Percentiles rank a stretch among this genome's conserved stretches.
Conservation (phyloP, 2,113 vertebrate species). For the Ursus arctos region DNA sequence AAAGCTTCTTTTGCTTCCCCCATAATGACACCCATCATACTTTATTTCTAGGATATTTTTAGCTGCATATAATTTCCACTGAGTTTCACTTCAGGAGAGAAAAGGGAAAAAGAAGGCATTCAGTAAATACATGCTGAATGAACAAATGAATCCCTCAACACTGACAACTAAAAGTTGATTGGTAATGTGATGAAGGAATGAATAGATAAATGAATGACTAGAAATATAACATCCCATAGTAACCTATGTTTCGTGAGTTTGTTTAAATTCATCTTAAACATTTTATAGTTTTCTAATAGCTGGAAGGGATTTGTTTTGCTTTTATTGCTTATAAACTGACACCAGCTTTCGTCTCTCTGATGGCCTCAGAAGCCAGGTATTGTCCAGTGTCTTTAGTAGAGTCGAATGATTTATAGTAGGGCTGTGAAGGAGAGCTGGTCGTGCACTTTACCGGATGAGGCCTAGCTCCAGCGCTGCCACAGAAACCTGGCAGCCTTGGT, state of each 20-base stretch:
- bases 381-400: neutral
- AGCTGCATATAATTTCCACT: slow-evolving; percentile 30
- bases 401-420: neutral
- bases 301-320: slow-evolving; percentile 40
- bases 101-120: neutral
- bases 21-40: neutral
- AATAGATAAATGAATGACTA: neutral
- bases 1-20: neutral
- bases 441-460: neutral
- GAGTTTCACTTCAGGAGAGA: neutral
- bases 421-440: neutral
- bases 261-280: slow-evolving; percentile 12
- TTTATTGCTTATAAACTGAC: slow-evolving; percentile 34
- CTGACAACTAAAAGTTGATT: neutral
- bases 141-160: neutral
- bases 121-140: slow-evolving; percentile 18
- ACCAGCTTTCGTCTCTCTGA: neutral
- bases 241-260: neutral
- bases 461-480: neutral
- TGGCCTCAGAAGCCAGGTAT: neutral
- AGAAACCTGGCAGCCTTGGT: neutral
- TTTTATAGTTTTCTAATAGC: neutral
- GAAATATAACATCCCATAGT: neutral
- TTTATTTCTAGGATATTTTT: slow-evolving; percentile 43
- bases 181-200: neutral